phyloP scores from a whole-genome alignment of 92 coral and sea anemone species.

The Meandrina meandrites region DNA sequence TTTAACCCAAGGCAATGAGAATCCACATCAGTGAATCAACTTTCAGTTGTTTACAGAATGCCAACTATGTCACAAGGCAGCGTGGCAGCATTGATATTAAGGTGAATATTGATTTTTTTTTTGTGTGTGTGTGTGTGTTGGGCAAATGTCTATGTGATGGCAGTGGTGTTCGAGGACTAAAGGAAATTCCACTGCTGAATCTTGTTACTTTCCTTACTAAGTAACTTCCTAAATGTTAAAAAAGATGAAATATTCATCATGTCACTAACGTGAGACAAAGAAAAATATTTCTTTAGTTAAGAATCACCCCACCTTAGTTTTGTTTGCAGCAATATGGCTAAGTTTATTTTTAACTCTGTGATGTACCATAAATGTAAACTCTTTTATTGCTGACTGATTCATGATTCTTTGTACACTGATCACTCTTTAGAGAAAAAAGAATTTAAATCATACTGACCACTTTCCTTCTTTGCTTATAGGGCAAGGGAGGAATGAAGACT shows the following conservation, averaged over 20 bases:
- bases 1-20: constrained; percentile 60
- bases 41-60: constrained; percentile 40
- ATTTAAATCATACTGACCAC: background rate
- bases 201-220: no score
- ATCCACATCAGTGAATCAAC: constrained; percentile 84
- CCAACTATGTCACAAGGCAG: constrained; percentile 70
- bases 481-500: constrained; percentile 91
- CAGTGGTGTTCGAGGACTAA: background rate
- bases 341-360: no score
- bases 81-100: constrained; percentile 86
- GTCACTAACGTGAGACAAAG: no score
- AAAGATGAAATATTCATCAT: no score
- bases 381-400: no score
- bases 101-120: constrained; percentile 45
- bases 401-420: no score
- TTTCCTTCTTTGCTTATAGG: constrained; percentile 41
- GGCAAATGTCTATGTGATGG: background rate
- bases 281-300: no score
- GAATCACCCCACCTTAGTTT: no score
- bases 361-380: no score
- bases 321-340: no score
- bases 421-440: background rate
- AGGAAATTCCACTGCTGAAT: no score
- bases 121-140: background rate
- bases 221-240: no score